Evolutionary conservation across 2,797 vertebrate genomes (phyloP).

Genomic region (Anableps anableps): DNA sequence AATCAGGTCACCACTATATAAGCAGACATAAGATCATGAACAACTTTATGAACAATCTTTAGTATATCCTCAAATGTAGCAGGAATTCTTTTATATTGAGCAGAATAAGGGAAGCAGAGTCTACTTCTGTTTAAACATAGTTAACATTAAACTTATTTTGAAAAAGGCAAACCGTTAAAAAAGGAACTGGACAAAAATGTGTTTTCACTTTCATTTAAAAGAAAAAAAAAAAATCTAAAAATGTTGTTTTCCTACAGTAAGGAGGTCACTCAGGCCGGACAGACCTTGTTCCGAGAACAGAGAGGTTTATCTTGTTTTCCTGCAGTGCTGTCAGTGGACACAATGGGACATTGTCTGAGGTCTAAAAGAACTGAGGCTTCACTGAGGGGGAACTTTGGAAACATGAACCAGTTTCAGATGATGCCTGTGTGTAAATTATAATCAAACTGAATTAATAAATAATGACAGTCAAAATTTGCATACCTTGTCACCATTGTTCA

Average conservation of each 20-base stretch:
- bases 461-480: neutral
- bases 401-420: slow-evolving; percentile 15
- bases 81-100: slow-evolving; percentile 12
- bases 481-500: neutral
- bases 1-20: slow-evolving; percentile 8
- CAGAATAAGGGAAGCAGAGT: slow-evolving; percentile 14
- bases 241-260: neutral
- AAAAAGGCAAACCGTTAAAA: neutral
- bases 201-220: slow-evolving; percentile 13
- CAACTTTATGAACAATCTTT: slow-evolving; percentile 5
- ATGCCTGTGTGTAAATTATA: slow-evolving; percentile 12
- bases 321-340: slow-evolving; percentile 18
- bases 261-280: slow-evolving; percentile 5
- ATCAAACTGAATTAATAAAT: slow-evolving; percentile 16
- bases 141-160: slow-evolving; percentile 13
- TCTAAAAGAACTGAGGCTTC: slow-evolving; percentile 27
- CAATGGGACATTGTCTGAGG: slow-evolving; percentile 44
- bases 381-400: slow-evolving; percentile 23
- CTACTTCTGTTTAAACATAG: slow-evolving; percentile 16
- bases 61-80: slow-evolving; percentile 20
- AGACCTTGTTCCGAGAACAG: slow-evolving; percentile 24
- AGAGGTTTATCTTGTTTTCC: slow-evolving; percentile 35
- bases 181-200: slow-evolving; percentile 6
- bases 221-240: neutral
- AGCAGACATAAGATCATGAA: slow-evolving; percentile 5